Base-by-base conservation (phyloP, 2,888 invertebrate genomes). In the Arge pagana region DNA sequence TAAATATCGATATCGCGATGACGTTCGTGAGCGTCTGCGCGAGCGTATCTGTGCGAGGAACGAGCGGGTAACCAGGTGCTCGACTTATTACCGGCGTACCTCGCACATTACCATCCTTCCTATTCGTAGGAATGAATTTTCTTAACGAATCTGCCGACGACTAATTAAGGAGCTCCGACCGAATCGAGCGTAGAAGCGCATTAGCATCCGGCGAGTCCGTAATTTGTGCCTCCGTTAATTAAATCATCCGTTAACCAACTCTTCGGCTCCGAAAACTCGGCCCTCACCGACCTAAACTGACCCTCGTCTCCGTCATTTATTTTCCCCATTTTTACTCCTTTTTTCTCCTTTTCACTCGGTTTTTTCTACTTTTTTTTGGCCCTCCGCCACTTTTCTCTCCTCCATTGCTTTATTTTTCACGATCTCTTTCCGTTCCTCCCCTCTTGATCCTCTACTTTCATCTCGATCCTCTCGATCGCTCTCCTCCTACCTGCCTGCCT, bases 181-280 rank as follows among this genome's bases (percentile, higher is more conserved):
- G 70, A 70, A 71, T 65, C 67, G 67, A 67, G 70, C 66, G 60
- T 67, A 66, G 67, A 67, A 63, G 71, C 66, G 67, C 74, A 74
- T 75, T 74, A 74, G 73, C 74, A 74, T 75, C 68, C 66, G 66
- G 66, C 72, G 72, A 70, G 68, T 70, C 74, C 71, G 76, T 76
- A 76, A 76, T 76, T 76, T 76, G 75, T 76, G 76, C 74, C 70
- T 68, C 71, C 74, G 73, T 76, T 76, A 76, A 76, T 76, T 76
- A 76, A 74, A 76, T 76, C 76, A 76, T 76, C 75, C 73, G 76
- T 74, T 74, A 71, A 73, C 71, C 72, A 66, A 69, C n/a, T n/a
- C n/a, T n/a, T n/a, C n/a, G n/a, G n/a, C n/a, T n/a, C n/a, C n/a
- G n/a, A n/a, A n/a, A n/a, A n/a, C 62, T 67, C 63, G 64, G 63